Conservation (phyloP, 2,888 invertebrate genomes). For the Halictus ligatus region DNA sequence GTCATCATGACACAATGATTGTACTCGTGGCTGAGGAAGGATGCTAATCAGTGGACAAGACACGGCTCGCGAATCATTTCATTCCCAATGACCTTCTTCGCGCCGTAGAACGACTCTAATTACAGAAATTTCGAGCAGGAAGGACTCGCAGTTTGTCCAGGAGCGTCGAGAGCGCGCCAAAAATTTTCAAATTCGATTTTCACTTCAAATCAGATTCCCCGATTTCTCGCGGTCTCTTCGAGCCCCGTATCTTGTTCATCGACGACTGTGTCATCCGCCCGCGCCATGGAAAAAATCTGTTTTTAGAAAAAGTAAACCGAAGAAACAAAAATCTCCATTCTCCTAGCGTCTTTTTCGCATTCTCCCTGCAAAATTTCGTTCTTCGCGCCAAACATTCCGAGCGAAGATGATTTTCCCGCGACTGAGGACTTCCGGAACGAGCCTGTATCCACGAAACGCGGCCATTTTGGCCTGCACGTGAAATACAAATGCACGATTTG, state of each 20-base stretch:
- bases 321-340: background rate
- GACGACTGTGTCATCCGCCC: background rate
- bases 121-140: background rate
- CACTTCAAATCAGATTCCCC: background rate
- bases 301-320: background rate
- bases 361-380: background rate
- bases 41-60: background rate
- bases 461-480: conserved; percentile 36
- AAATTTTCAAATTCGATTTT: background rate
- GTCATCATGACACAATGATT: conserved; percentile 26
- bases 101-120: background rate
- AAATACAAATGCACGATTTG: conserved; percentile 66
- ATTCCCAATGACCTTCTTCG: background rate
- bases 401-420: conserved; percentile 26
- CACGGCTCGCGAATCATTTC: background rate
- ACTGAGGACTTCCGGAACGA: conserved; percentile 48
- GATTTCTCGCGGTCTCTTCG: background rate
- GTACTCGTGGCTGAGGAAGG: conserved; percentile 14
- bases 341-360: background rate
- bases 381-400: background rate
- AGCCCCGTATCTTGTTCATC: background rate
- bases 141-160: background rate
- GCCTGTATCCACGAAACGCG: conserved; percentile 50
- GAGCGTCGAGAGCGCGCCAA: background rate
- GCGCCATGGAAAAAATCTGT: background rate